Conservation (phyloP, 2,797 vertebrate species). For the Sebastes taczanowskii region DNA sequence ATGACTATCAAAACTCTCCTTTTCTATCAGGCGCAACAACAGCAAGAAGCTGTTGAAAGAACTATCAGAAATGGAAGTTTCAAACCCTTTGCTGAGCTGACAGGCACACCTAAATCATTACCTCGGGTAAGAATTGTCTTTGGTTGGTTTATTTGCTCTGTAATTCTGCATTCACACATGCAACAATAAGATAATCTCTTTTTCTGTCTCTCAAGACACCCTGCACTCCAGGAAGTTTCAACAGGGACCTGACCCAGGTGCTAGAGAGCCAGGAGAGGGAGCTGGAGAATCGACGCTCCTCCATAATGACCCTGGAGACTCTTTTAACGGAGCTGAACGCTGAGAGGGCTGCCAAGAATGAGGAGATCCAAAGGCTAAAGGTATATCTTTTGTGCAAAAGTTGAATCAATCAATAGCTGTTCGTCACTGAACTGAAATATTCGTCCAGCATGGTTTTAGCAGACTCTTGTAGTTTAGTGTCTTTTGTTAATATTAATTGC, state of each 20-base stretch:
- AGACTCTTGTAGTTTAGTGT: neutral
- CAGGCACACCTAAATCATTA: constrained; percentile 69
- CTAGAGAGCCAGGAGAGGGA: constrained; percentile 90
- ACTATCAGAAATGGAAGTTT: constrained; percentile 51
- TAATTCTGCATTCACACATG: neutral
- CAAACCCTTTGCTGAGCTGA: constrained; percentile 21
- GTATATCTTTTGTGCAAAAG: constrained; percentile 61
- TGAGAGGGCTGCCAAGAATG: constrained; percentile 89
- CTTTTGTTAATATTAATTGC: neutral
- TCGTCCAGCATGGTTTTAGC: neutral
- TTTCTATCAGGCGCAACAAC: constrained; percentile 68
- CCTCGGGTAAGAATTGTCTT: constrained; percentile 60
- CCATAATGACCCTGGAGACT: constrained; percentile 88
- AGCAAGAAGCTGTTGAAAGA: constrained; percentile 71
- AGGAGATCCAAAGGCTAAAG: constrained; percentile 93
- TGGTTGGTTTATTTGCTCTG: neutral
- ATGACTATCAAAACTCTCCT: neutral
- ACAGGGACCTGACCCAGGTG: constrained; percentile 83
- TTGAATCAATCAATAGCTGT: neutral
- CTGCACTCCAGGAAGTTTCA: constrained; percentile 85
- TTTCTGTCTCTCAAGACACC: constrained; percentile 79
- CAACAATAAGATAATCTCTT: neutral
- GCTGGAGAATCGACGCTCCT: constrained; percentile 87
- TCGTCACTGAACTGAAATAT: neutral
- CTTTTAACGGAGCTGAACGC: constrained; percentile 89